Base-by-base conservation (phyloP, 2,888 invertebrate genomes). In the Mesochorus sp. region DNA sequence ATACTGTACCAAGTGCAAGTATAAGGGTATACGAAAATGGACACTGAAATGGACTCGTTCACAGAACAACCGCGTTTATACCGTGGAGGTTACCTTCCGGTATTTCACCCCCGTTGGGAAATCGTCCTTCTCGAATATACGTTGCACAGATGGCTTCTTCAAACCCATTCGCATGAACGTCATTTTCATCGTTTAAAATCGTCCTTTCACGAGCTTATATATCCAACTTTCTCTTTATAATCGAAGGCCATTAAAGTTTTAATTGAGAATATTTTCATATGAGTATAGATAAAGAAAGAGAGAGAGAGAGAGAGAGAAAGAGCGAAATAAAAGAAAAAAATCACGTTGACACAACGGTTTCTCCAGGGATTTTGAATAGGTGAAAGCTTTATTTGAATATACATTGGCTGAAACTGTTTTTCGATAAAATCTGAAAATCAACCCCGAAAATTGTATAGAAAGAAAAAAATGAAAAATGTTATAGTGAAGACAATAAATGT, bases 41-140 rank as follows among this genome's bases (percentile, higher is more conserved):
- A 81, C 76, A 81, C 77, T 70, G 73, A 72, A 81, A 81, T 81
- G 81, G 78, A 81, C 77, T 81, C 79, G 78, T 73, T 78, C 76
- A 61, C 67, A 57, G 73, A 68, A 62, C 62, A 71, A 77, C 67
- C 59, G 76, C 61, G 76, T 72, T 72, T 72, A 67, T 72, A 72
- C 71, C 76, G 55, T 24, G 51, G 66, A 53, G 66, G 26, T 62
- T 42, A 17, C 21, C 24, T 62, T 34, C 51, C 31, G 24, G 19
- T 42, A 10, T 31, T 44, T 47, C 31, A 28, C 42, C 26, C 37
- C 76, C 76, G 28, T 47, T 72, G 76, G 76, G 76, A 77, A 77
- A 77, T 77, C 76, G 72, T 55, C 67, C 72, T 67, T 55, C 37
- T 47, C 64, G 64, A 76, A 59, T 74, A 53, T 68, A 47, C 44